Percentiles rank a stretch among this genome's conserved stretches.
Evolutionary conservation across 2,113 vertebrate genomes (phyloP).

Genomic region (Erpornis zantholeuca): DNA sequence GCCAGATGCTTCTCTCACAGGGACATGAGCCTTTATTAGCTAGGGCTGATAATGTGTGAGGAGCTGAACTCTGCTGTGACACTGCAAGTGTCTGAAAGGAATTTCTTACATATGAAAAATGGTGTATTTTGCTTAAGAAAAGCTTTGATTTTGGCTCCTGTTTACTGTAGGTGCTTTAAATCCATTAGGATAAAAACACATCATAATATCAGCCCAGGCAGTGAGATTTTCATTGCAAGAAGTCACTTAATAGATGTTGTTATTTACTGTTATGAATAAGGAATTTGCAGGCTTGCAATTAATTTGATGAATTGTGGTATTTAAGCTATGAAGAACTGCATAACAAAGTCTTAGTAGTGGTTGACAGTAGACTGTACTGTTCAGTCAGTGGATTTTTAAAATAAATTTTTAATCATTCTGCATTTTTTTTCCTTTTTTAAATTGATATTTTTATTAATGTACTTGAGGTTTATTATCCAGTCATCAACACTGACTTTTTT

Average conservation of each 20-base stretch:
- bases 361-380: not conserved
- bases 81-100: not conserved
- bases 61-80: not conserved
- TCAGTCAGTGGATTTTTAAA: not conserved
- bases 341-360: not conserved
- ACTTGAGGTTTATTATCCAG: not conserved
- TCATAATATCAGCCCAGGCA: not conserved
- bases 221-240: not conserved
- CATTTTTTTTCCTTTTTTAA: not conserved
- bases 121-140: not conserved
- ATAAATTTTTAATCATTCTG: not conserved
- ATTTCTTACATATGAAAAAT: not conserved
- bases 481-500: not conserved
- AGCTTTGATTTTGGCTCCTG: not conserved
- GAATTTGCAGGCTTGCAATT: not conserved
- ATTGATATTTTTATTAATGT: not conserved
- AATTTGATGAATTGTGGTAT: not conserved
- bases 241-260: not conserved
- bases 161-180: not conserved
- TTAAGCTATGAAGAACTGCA: not conserved
- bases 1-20: constrained; percentile 35
- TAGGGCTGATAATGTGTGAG: not conserved
- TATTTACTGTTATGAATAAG: not conserved
- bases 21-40: not conserved
- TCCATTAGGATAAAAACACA: not conserved